Percentiles rank a stretch among this genome's conserved stretches.
These are phyloP conservation scores for Tenualosa thibaudeaui DNA, from an alignment of 2,797 vertebrate genomes.

Conservation along the genomic window DNA sequence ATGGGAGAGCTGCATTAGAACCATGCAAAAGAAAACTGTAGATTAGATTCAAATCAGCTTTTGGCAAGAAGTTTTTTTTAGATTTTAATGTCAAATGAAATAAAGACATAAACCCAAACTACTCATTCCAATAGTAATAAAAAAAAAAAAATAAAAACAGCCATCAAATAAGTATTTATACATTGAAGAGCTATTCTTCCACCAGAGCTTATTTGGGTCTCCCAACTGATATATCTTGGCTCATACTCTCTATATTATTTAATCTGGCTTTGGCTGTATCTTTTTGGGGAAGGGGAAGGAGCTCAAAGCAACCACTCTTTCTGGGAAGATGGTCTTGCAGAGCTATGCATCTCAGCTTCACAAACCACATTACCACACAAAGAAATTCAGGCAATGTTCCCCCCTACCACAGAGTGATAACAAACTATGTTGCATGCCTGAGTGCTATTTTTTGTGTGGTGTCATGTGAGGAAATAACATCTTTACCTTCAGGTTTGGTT, in stretches of 20 bases:
- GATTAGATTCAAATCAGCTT: background rate
- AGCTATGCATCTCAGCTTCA: slow-evolving; percentile 55
- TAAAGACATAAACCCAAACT: background rate
- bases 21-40: too few relatives aligned
- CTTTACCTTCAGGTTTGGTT: background rate
- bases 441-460: background rate
- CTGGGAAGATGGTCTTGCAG: slow-evolving; percentile 48
- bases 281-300: background rate
- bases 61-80: background rate
- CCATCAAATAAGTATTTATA: background rate
- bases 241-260: background rate
- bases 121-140: background rate
- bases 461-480: background rate
- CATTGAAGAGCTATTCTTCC: background rate
- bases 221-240: background rate
- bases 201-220: background rate
- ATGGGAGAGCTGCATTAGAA: too few relatives aligned
- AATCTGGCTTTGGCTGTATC: background rate
- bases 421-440: background rate
- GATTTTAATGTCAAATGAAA: background rate
- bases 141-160: background rate
- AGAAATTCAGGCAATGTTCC: background rate
- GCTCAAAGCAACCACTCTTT: slow-evolving; percentile 12
- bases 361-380: slow-evolving; percentile 48
- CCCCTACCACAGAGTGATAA: background rate